These are phyloP conservation scores for Brachyhypopomus occidentalis DNA, from an alignment of 2,113 vertebrate species.

Conservation along the genomic window DNA sequence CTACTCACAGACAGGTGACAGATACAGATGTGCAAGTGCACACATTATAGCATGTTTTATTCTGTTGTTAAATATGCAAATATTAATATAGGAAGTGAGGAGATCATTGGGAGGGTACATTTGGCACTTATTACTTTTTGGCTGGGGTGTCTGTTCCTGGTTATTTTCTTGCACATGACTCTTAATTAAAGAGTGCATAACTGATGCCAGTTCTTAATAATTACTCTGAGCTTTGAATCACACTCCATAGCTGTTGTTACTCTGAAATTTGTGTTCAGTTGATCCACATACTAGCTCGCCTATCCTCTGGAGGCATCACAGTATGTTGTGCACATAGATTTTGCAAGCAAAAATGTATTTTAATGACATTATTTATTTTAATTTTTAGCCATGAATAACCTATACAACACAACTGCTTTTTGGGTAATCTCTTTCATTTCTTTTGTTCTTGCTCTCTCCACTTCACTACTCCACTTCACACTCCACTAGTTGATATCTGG, in stretches of 20 bases:
- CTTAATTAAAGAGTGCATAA: neutral
- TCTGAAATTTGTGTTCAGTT: no score
- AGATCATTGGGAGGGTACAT: no score
- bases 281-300: neutral
- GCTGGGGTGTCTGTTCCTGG: neutral
- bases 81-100: no score
- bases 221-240: no score
- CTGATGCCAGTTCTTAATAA: no score
- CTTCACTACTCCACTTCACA: no score
- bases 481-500: constrained; percentile 99
- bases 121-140: no score
- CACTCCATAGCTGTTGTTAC: no score
- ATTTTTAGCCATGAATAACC: neutral
- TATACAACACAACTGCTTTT: neutral
- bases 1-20: constrained; percentile 92
- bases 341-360: neutral
- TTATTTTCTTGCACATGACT: neutral
- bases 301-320: neutral
- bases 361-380: no score
- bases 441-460: no score
- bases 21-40: neutral
- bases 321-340: neutral
- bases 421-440: neutral
- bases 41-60: neutral
- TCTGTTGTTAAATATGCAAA: no score